Conservation (phyloP, 2,888 invertebrate genomes). For the Bombylius discolor region DNA sequence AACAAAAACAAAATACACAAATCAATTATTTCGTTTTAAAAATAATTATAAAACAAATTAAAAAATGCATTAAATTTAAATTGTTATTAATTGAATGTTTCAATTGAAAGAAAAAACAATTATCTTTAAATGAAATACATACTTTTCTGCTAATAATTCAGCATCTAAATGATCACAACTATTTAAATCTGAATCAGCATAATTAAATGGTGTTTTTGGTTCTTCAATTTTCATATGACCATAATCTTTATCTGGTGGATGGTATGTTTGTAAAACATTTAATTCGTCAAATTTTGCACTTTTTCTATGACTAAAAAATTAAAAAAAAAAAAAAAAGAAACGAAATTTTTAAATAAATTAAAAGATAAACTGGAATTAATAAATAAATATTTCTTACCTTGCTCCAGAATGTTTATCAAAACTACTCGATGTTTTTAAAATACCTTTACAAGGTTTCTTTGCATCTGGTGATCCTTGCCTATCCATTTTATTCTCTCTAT, state of each 20-base stretch:
- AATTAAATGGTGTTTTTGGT: constrained; percentile 84
- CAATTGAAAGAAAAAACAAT: not conserved
- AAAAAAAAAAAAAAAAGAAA: not conserved
- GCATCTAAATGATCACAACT: constrained; percentile 50
- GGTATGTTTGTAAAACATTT: constrained; percentile 95
- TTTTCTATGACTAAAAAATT: constrained; percentile 35
- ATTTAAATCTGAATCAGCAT: constrained; percentile 46
- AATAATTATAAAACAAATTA: constrained; percentile 5
- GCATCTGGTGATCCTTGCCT: constrained; percentile 35
- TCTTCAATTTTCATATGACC: constrained; percentile 98
- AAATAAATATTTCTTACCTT: constrained; percentile 35
- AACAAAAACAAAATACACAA: too few relatives aligned
- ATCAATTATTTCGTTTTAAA: not conserved
- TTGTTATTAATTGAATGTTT: not conserved
- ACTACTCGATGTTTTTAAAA: constrained; percentile 83
- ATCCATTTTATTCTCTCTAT: not conserved
- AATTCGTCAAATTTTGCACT: constrained; percentile 92
- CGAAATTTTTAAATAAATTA: not conserved
- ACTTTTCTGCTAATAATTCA: constrained; percentile 65
- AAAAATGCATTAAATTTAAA: too few relatives aligned
- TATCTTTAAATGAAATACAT: constrained; percentile 18
- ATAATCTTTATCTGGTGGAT: constrained; percentile 96
- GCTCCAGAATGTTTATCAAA: constrained; percentile 54
- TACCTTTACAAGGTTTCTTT: constrained; percentile 52
- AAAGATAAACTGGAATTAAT: constrained; percentile 2